Base-by-base conservation (phyloP, 2,888 invertebrate species). In the Zhuqinia jingwanae region DNA sequence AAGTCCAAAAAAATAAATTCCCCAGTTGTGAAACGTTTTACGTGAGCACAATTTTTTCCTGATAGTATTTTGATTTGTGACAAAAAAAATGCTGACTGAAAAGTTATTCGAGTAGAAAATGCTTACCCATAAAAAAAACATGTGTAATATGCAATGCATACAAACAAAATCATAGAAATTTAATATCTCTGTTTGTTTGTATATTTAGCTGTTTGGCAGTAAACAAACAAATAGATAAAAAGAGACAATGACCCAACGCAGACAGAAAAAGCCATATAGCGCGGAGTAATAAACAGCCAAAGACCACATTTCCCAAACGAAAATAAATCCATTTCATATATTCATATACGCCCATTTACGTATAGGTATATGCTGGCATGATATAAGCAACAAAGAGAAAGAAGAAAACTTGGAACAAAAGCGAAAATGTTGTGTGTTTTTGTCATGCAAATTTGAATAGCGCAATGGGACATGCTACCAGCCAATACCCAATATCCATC, bases 211-310 rank as follows among this genome's bases (percentile, higher is more conserved):
- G 20, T 65, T 65, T 65, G 36, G 56, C 30, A 27, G 30, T 65
- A 65, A 65, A 65, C 42, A 65, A 65, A 42, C 65, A 25, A 58
- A 58, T 20, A 42, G 42, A 45, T 42, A 65, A 65, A 70, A 15
- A 60, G 77, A 78, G 79, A 80, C 79, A 80, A 80, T 80, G 79
- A 80, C 79, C 79, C 65, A 80, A 68, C 65, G 68, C 79, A 78
- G 11, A 42, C 42, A 36, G 20, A 17, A 70, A n/a, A n/a, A 20
- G 11, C n/a, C 27, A 36, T 36, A 70, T 47, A 58, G 2, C 6
- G 25, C 6, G 25, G n/a, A 60, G 6, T 15, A 30, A 25, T 13
- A 60, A 15, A n/a, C n/a, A n/a, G n/a, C n/a, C n/a, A n/a, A n/a
- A n/a, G n/a, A n/a, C n/a, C n/a, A n/a, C n/a, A n/a, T n/a, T n/a